A percentile compares a stretch with the other conserved stretches of the same genome.
Conservation (phyloP, 2,888 invertebrate genomes). For the Pyrrhosoma nymphula region DNA sequence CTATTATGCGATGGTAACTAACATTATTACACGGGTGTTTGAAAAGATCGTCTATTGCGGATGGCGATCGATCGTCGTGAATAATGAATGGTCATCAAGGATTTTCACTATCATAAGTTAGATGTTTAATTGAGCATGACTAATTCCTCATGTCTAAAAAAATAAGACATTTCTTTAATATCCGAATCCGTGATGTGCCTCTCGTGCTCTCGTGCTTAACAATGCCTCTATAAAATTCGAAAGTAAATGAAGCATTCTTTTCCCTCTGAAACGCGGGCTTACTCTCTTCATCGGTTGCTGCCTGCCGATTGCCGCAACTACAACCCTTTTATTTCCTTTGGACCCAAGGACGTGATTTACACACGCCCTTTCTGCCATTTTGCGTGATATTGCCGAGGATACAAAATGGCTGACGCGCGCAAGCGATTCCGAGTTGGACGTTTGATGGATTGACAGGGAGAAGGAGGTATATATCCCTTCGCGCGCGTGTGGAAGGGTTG, state of each 20-base stretch:
- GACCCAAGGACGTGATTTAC: neutral
- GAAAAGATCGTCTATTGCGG: too few species aligned
- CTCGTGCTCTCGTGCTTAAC: too few species aligned
- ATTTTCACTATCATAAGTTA: too few species aligned
- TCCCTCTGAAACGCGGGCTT: neutral
- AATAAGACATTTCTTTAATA: too few species aligned
- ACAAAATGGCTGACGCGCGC: neutral
- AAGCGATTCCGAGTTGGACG: neutral
- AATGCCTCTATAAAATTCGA: neutral
- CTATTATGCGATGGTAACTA: too few species aligned
- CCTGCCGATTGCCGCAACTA: neutral
- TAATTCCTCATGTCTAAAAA: too few species aligned
- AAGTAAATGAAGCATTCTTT: neutral
- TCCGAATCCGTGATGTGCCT: too few species aligned
- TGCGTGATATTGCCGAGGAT: slow-evolving; percentile 26
- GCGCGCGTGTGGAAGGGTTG: neutral
- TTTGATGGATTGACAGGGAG: slow-evolving; percentile 31
- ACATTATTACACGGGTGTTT: too few species aligned
- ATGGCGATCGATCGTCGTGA: too few species aligned
- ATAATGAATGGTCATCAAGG: too few species aligned
- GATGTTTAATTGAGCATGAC: too few species aligned
- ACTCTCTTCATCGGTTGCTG: neutral
- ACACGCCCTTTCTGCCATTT: neutral
- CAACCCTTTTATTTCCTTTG: neutral
- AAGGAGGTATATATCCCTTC: neutral